These are phyloP conservation scores for Chirona hameri DNA, from an alignment of 2,888 invertebrate genomes.

Conservation along the genomic window DNA sequence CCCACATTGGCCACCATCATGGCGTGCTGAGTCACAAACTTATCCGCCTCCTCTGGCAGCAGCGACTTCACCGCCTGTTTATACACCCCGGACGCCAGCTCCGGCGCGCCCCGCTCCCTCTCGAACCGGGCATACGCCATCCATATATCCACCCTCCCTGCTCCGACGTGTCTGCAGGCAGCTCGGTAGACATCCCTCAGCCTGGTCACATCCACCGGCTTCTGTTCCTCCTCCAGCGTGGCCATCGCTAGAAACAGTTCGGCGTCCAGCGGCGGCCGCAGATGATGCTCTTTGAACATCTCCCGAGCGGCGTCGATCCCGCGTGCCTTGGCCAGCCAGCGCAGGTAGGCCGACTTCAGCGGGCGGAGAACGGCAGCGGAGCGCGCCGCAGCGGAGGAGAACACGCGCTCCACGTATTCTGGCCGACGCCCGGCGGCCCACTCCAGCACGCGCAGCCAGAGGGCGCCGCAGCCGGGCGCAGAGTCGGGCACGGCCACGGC, in stretches of 20 bases:
- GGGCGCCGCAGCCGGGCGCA: background rate
- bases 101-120: constrained; percentile 58
- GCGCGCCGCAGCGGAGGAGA: background rate
- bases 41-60: constrained; percentile 53
- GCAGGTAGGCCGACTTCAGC: constrained; percentile 1
- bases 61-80: constrained; percentile 61
- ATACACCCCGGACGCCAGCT: constrained; percentile 56
- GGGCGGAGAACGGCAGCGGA: background rate
- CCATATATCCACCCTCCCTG: constrained; percentile 58
- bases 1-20: background rate
- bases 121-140: constrained; percentile 68
- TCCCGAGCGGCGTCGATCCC: background rate
- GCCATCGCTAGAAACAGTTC: background rate
- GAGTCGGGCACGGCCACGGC: constrained; percentile 25
- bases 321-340: background rate
- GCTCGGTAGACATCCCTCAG: background rate
- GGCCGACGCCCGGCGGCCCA: background rate
- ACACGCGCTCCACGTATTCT: background rate
- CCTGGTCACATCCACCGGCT: background rate
- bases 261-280: constrained; percentile 7
- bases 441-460: constrained; percentile 5
- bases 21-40: constrained; percentile 43
- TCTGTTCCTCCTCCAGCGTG: background rate
- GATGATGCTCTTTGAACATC: constrained; percentile 3
- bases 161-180: background rate